Percentiles rank a stretch among this genome's conserved stretches.
phyloP scores from a whole-genome alignment of 2,888 invertebrate species.

The Heliconius aoede region DNA sequence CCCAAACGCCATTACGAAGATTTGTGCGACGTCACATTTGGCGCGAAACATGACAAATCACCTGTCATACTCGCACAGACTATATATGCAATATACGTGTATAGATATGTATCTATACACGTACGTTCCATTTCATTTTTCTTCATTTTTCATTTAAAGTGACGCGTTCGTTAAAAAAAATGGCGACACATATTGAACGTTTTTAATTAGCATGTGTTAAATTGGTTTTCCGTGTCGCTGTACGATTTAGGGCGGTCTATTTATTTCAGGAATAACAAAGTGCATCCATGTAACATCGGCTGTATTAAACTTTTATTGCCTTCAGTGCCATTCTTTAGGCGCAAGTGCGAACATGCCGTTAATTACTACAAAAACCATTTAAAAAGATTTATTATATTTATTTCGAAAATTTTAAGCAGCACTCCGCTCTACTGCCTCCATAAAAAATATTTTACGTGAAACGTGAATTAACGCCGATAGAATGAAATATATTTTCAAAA shows the following conservation, averaged over 20 bases:
- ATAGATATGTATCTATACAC: not conserved
- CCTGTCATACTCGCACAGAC: conserved; percentile 50
- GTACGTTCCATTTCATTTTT: conserved; percentile 14
- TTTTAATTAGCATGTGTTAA: conserved; percentile 62
- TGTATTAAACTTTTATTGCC: conserved; percentile 77
- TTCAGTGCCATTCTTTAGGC: conserved; percentile 71
- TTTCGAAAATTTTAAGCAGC: conserved; percentile 56
- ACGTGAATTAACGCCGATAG: conserved; percentile 1
- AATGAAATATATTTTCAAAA: not conserved
- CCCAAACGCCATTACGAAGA: conserved; percentile 72
- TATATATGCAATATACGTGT: conserved; percentile 21
- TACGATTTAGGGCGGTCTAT: conserved; percentile 57
- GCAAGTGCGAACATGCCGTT: conserved; percentile 73
- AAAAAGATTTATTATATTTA: conserved; percentile 75
- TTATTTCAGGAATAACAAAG: conserved; percentile 68
- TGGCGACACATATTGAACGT: conserved; percentile 39
- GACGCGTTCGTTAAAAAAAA: conserved; percentile 27
- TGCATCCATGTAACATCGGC: conserved; percentile 66
- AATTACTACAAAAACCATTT: conserved; percentile 76
- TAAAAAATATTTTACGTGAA: conserved; percentile 22
- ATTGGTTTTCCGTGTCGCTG: conserved; percentile 62
- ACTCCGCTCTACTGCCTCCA: conserved; percentile 23
- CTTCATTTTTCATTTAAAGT: conserved; percentile 19
- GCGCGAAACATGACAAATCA: conserved; percentile 72
- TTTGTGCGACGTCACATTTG: conserved; percentile 77